Percentiles rank a stretch among this genome's conserved stretches.
phyloP scores from a whole-genome alignment of 2,888 invertebrate genomes.

The Oegoconia quadripuncta region DNA sequence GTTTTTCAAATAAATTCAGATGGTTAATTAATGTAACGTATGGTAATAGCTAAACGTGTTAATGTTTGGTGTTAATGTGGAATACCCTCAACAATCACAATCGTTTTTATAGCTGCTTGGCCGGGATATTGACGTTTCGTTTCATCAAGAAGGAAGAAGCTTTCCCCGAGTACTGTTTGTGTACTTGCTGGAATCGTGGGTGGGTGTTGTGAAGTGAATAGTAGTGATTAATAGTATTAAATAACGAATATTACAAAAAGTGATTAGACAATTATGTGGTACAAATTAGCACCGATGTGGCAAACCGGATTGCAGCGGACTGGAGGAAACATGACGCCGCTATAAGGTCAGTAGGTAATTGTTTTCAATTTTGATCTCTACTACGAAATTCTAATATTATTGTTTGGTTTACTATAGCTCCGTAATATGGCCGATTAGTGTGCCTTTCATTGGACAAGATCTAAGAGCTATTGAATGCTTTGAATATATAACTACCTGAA shows the following conservation, averaged over 20 bases:
- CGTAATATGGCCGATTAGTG: too few species aligned
- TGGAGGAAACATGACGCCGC: conserved; percentile 69
- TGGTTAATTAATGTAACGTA: too few species aligned
- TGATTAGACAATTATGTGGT: conserved; percentile 52
- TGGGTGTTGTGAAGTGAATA: conserved; percentile 37
- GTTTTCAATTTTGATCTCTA: conserved; percentile 16
- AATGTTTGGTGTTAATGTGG: too few species aligned
- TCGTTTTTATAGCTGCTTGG: conserved; percentile 5
- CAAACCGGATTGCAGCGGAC: conserved; percentile 69
- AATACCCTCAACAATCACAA: too few species aligned
- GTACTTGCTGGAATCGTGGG: conserved; percentile 49
- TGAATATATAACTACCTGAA: too few species aligned
- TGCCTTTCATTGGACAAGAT: too few species aligned
- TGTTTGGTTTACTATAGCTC: too few species aligned
- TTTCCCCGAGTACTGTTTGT: conserved; percentile 53
- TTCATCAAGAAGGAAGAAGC: conserved; percentile 45
- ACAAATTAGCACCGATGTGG: conserved; percentile 68
- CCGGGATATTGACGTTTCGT: conserved; percentile 70
- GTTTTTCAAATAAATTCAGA: too few species aligned
- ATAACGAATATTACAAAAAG: conserved; percentile 32
- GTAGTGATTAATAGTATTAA: conserved; percentile 33
- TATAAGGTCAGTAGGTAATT: conserved; percentile 64
- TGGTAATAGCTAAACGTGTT: too few species aligned
- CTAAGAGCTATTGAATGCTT: too few species aligned
- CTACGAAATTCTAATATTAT: not conserved